These are phyloP conservation scores for Silvanus unidentatus DNA, from an alignment of 2,888 invertebrate species.

Conservation along the genomic window DNA sequence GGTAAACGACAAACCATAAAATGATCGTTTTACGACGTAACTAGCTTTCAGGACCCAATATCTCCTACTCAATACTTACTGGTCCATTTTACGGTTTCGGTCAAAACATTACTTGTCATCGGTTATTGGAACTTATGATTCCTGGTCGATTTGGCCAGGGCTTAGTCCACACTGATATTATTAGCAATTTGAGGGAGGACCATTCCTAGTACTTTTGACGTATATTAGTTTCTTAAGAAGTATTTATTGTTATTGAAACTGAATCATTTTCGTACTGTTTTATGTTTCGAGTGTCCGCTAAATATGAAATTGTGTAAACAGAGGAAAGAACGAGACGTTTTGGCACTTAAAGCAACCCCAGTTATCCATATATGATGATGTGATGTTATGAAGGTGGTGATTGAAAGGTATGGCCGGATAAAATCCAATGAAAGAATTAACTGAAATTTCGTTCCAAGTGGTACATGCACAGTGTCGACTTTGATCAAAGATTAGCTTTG, in stretches of 20 bases:
- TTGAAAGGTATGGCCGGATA: conserved; percentile 21
- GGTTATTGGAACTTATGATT: conserved; percentile 39
- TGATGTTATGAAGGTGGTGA: conserved; percentile 29
- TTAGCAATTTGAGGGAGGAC: not conserved
- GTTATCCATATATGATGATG: too few relatives aligned
- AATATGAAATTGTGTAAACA: too few relatives aligned
- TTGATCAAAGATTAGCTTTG: conserved; percentile 46
- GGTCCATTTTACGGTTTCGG: conserved; percentile 19
- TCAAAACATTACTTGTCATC: conserved; percentile 34
- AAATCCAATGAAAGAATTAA: conserved; percentile 34
- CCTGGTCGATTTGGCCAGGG: conserved; percentile 18
- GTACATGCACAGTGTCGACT: conserved; percentile 36
- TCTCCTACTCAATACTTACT: conserved; percentile 31
- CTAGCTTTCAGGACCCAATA: conserved; percentile 31
- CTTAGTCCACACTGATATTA: not conserved
- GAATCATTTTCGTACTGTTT: too few relatives aligned
- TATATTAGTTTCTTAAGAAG: conserved; percentile 1
- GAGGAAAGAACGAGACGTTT: too few relatives aligned
- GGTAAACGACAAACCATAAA: conserved; percentile 16
- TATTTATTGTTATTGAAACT: conserved; percentile 1
- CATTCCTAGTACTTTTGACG: not conserved
- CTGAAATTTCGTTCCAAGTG: conserved; percentile 19
- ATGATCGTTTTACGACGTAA: conserved; percentile 21
- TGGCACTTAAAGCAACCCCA: too few relatives aligned
- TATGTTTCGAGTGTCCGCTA: too few relatives aligned